Evolutionary conservation across 2,888 invertebrate genomes (phyloP).

Genomic region (Cephus nigrinus): DNA sequence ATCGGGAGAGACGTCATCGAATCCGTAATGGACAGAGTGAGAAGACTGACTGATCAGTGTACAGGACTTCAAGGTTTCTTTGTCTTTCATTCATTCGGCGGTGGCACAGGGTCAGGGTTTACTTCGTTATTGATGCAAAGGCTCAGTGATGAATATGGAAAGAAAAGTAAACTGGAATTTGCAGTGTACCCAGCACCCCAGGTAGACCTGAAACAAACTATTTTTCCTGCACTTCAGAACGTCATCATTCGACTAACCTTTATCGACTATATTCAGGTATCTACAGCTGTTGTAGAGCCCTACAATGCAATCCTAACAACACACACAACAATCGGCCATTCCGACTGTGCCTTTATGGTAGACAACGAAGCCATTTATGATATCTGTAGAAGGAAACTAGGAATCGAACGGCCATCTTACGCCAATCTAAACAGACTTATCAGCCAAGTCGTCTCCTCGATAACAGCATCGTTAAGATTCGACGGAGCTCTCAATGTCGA

Average conservation of each 20-base stretch:
- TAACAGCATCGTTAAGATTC: conserved; percentile 73
- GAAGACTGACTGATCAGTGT: conserved; percentile 88
- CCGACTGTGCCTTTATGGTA: conserved; percentile 94
- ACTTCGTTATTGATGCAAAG: conserved; percentile 93
- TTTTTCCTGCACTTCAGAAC: not conserved
- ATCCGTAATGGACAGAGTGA: conserved; percentile 82
- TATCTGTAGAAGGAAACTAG: conserved; percentile 86
- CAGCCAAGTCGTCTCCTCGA: conserved; percentile 72
- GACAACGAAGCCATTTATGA: conserved; percentile 97
- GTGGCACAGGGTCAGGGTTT: conserved; percentile 93
- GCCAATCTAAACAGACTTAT: conserved; percentile 87
- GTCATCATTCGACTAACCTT: not conserved
- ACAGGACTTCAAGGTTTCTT: conserved; percentile 89
- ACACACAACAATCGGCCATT: conserved; percentile 87
- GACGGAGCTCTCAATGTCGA: conserved; percentile 84
- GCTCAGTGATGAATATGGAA: conserved; percentile 91
- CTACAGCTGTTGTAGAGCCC: conserved; percentile 94
- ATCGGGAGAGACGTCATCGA: conserved; percentile 92
- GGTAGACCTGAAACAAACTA: conserved; percentile 63
- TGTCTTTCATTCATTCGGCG: conserved; percentile 93
- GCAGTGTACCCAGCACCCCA: conserved; percentile 95
- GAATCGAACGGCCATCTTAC: conserved; percentile 86
- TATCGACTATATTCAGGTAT: conserved; percentile 66
- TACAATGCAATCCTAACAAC: conserved; percentile 94
- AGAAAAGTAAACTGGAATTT: conserved; percentile 93